These are phyloP conservation scores for Ploceus nigricollis DNA, from an alignment of 2,113 vertebrate species.

Conservation along the genomic window DNA sequence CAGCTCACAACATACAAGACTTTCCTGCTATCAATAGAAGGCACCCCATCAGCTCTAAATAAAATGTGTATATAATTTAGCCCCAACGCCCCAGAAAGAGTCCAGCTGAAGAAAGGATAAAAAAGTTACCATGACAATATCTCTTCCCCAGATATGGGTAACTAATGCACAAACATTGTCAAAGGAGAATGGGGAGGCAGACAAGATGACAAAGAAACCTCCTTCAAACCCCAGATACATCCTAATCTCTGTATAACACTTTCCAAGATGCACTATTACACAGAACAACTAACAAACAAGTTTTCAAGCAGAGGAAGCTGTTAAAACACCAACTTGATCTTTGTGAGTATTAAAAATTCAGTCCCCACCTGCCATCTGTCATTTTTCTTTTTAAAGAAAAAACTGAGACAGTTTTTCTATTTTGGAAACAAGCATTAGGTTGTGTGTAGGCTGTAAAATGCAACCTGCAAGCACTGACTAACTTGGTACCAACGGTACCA, in stretches of 20 bases:
- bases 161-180: background rate
- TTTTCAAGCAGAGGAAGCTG: conserved; percentile 10
- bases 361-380: conserved; percentile 10
- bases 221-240: background rate
- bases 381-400: conserved; percentile 1
- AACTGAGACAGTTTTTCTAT: background rate
- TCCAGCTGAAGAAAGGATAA: background rate
- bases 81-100: background rate
- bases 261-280: background rate
- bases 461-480: background rate
- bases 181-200: background rate
- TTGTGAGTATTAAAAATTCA: conserved; percentile 40
- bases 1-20: background rate
- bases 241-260: background rate
- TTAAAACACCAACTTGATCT: conserved; percentile 19
- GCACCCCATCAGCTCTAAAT: background rate
- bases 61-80: background rate
- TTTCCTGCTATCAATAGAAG: background rate
- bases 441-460: background rate
- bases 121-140: background rate
- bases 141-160: background rate
- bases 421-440: background rate
- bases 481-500: background rate
- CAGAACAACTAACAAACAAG: conserved; percentile 5
- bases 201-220: conserved; percentile 1